Evolutionary conservation across 2,113 vertebrate genomes (phyloP).

Genomic region (Sceloporus tristichus): DNA sequence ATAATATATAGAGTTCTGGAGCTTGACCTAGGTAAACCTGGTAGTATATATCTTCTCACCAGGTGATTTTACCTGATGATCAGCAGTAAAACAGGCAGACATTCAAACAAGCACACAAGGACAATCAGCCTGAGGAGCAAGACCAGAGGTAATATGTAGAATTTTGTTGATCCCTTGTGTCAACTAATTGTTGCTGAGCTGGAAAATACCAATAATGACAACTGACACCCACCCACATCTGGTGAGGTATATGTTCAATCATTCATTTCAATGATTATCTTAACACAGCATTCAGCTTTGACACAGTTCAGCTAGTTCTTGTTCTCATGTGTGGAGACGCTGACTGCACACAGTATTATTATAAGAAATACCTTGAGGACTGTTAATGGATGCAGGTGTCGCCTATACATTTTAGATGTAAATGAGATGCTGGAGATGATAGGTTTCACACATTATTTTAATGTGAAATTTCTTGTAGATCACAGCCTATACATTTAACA

Average conservation of each 20-base stretch:
- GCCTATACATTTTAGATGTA: background rate
- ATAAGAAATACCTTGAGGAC: conserved; percentile 9
- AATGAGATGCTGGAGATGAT: background rate
- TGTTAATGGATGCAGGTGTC: background rate
- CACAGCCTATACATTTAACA: too few relatives aligned
- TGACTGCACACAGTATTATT: background rate
- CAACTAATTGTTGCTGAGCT: background rate
- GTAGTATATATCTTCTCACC: background rate
- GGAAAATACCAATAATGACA: background rate
- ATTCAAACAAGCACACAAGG: too few relatives aligned
- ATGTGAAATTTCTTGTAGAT: too few relatives aligned
- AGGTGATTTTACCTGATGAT: background rate
- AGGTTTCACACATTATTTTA: too few relatives aligned
- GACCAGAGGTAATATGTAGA: background rate
- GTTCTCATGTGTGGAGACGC: background rate
- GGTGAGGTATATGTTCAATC: background rate
- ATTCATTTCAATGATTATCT: background rate
- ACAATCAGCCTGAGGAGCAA: background rate
- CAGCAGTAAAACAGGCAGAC: background rate
- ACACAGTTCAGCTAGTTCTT: background rate
- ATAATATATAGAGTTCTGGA: background rate
- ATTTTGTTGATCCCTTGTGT: background rate
- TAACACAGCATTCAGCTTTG: background rate
- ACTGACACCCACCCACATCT: too few relatives aligned
- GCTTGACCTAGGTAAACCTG: background rate